Conservation (phyloP, 2,888 invertebrate genomes). For the Caenorhabditis panamensis region DNA sequence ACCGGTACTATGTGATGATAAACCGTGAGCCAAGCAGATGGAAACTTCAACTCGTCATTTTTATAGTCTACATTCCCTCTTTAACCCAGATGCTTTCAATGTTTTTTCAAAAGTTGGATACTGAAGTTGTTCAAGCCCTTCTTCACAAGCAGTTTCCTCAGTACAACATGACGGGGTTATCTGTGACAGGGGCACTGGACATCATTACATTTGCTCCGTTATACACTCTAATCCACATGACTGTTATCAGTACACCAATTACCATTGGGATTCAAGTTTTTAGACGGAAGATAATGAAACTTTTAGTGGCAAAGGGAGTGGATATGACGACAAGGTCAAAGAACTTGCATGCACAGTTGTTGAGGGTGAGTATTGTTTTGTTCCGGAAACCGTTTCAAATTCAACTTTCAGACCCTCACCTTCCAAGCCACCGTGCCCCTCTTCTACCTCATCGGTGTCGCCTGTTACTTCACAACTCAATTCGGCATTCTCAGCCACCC, state of each 20-base stretch:
- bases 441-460: slow-evolving; percentile 56
- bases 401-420: slow-evolving; percentile 44
- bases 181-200: slow-evolving; percentile 14
- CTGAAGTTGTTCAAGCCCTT: not conserved
- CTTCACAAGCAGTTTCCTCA: slow-evolving; percentile 14
- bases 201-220: slow-evolving; percentile 19
- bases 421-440: slow-evolving; percentile 52
- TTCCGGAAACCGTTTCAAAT: not conserved
- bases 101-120: slow-evolving; percentile 2
- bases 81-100: slow-evolving; percentile 16
- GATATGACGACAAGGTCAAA: slow-evolving; percentile 24
- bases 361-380: slow-evolving; percentile 6
- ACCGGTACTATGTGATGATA: slow-evolving; percentile 25
- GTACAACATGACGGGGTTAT: slow-evolving; percentile 20
- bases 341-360: slow-evolving; percentile 31
- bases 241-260: slow-evolving; percentile 32
- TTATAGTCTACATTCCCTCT: slow-evolving; percentile 29
- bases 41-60: slow-evolving; percentile 1
- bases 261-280: slow-evolving; percentile 22
- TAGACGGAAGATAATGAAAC: slow-evolving; percentile 27
- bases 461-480: slow-evolving; percentile 41
- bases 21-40: not conserved
- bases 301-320: slow-evolving; percentile 17
- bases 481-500: slow-evolving; percentile 49
- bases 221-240: slow-evolving; percentile 32